Evolutionary conservation across 1,140 invertebrate genomes (phyloP).

Genomic region (Helicoverpa armigera): DNA sequence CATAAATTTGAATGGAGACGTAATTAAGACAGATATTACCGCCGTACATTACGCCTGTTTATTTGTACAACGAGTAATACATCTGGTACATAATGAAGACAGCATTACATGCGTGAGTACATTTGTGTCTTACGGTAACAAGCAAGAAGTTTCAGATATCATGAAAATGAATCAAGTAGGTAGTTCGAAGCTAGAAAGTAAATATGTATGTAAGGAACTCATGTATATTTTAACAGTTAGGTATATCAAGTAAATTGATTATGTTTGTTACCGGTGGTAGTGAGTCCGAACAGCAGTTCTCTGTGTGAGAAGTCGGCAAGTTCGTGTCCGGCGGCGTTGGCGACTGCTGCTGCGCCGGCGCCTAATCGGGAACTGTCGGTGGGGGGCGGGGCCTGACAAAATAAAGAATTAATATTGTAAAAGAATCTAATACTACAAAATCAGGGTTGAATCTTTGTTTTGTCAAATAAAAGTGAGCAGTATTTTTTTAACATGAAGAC

Average conservation of each 20-base stretch:
- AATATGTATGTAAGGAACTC: no score
- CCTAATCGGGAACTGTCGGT: constrained; percentile 80
- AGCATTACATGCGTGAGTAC: neutral
- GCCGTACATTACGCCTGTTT: constrained; percentile 5
- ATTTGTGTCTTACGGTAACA: neutral
- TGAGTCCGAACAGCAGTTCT: constrained; percentile 92
- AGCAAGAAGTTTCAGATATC: neutral
- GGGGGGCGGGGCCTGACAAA: constrained; percentile 75
- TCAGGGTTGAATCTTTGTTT: no score
- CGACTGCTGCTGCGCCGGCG: constrained; percentile 82
- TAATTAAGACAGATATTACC: constrained; percentile 43
- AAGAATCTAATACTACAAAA: neutral
- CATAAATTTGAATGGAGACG: constrained; percentile 44
- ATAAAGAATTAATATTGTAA: neutral
- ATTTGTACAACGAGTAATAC: constrained; percentile 30
- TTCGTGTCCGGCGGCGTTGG: constrained; percentile 90
- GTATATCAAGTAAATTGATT: neutral
- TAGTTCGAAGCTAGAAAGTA: no score
- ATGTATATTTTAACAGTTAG: no score
- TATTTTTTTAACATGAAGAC: no score
- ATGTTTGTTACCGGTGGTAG: constrained; percentile 85
- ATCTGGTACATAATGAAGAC: neutral
- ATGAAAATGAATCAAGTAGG: neutral
- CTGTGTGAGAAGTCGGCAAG: constrained; percentile 94
- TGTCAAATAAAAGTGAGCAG: no score